Conservation (phyloP, 1,140 invertebrate species). For the Bombus vancouverensis region DNA sequence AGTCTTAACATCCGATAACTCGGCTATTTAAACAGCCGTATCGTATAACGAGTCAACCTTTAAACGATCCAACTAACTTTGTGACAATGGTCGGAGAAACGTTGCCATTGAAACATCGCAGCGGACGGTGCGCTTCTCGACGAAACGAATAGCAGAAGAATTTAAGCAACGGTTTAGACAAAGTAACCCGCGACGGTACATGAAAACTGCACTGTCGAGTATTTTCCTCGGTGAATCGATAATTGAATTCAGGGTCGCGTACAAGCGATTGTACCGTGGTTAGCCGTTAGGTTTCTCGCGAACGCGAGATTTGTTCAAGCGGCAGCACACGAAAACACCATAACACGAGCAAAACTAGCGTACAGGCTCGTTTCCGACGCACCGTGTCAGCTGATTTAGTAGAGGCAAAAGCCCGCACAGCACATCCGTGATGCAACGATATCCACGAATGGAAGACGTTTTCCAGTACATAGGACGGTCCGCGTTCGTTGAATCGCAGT, state of each 20-base stretch:
- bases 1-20: not conserved
- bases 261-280: constrained; percentile 16
- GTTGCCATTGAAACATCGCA: no score
- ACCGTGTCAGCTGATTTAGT: not conserved
- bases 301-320: not conserved
- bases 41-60: not conserved
- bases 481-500: not conserved
- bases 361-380: constrained; percentile 19
- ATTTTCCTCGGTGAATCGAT: constrained; percentile 47
- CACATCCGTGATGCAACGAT: not conserved
- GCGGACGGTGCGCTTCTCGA: not conserved
- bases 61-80: not conserved
- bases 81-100: no score
- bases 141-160: not conserved
- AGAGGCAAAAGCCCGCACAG: not conserved
- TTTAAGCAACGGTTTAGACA: not conserved
- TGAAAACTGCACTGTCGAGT: constrained; percentile 26
- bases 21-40: not conserved
- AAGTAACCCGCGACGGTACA: constrained; percentile 1
- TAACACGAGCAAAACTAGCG: not conserved
- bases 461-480: not conserved
- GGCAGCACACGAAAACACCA: not conserved
- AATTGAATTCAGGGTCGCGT: constrained; percentile 53
- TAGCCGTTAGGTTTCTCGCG: constrained; percentile 1
- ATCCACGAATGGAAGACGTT: constrained; percentile 1